Percentiles rank a stretch among this genome's conserved stretches.
Evolutionary conservation across 1,140 invertebrate species (phyloP).

Genomic region (Hylyphantes graminicola): DNA sequence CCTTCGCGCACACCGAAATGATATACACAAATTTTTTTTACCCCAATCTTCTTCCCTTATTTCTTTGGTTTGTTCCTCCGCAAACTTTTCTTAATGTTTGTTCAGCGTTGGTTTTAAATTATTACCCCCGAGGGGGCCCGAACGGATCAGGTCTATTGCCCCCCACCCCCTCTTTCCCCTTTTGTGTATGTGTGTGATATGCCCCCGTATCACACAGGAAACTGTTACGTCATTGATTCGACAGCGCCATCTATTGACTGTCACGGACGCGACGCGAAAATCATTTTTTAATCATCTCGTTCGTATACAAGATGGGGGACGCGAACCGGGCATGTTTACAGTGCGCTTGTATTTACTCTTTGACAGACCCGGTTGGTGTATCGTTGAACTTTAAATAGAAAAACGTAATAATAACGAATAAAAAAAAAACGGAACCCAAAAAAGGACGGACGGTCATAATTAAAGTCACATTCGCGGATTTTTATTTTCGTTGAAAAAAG

Average conservation of each 20-base stretch:
- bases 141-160: background rate
- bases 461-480: constrained; percentile 52
- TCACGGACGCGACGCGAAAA: constrained; percentile 28
- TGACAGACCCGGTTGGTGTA: constrained; percentile 12
- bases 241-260: constrained; percentile 55
- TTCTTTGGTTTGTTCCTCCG: constrained; percentile 58
- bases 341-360: constrained; percentile 51
- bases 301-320: background rate
- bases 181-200: background rate
- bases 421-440: constrained; percentile 21
- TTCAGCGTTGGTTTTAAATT: constrained; percentile 60
- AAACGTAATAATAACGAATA: background rate
- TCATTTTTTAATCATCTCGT: constrained; percentile 45
- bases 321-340: constrained; percentile 19
- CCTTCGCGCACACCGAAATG: constrained; percentile 44
- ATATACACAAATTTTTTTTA: constrained; percentile 48
- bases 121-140: constrained; percentile 40
- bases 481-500: background rate
- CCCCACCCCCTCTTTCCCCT: background rate
- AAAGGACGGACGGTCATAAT: constrained; percentile 41
- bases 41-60: constrained; percentile 24
- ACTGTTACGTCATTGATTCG: constrained; percentile 51
- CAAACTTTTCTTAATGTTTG: constrained; percentile 60
- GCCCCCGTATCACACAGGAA: constrained; percentile 37
- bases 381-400: constrained; percentile 8